Percentiles rank a stretch among this genome's conserved stretches.
These are phyloP conservation scores for Onthophagus taurus DNA, from an alignment of 1,140 invertebrate genomes.

Conservation along the genomic window DNA sequence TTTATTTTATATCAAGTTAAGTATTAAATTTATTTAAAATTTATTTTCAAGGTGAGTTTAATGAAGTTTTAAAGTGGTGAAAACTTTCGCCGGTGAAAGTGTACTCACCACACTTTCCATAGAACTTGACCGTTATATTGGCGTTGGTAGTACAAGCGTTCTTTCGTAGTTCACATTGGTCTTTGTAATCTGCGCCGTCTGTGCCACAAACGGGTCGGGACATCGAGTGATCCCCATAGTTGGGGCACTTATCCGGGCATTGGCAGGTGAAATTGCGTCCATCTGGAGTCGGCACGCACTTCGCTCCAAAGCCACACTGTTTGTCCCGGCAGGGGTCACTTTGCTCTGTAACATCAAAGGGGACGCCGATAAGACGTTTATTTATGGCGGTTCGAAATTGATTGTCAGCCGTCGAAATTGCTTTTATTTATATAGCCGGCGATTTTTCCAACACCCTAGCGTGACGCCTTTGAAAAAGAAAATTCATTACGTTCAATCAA, in stretches of 20 bases:
- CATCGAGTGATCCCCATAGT: conserved; percentile 69
- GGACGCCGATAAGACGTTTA: too few relatives aligned
- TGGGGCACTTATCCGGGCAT: conserved; percentile 65
- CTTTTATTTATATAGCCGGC: too few relatives aligned
- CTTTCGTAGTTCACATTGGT: conserved; percentile 70
- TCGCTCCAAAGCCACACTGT: conserved; percentile 62
- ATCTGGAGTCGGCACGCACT: conserved; percentile 66
- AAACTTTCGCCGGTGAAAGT: too few relatives aligned
- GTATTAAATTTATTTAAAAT: too few relatives aligned
- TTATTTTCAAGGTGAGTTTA: too few relatives aligned
- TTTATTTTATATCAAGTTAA: too few relatives aligned
- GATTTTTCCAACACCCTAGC: too few relatives aligned
- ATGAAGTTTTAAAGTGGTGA: too few relatives aligned
- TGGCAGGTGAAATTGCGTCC: conserved; percentile 62
- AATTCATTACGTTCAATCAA: too few relatives aligned
- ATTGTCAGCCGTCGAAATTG: too few relatives aligned
- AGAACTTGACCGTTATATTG: conserved; percentile 78
- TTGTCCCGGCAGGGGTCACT: conserved; percentile 66
- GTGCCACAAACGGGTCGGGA: conserved; percentile 64
- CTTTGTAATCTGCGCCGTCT: conserved; percentile 64
- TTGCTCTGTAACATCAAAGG: conserved; percentile 60
- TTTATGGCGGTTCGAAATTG: too few relatives aligned
- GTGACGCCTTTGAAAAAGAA: too few relatives aligned
- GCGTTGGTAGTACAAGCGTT: conserved; percentile 62
- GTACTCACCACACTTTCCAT: conserved; percentile 81